Evolutionary conservation across 2,113 vertebrate genomes (phyloP).

Genomic region (Lepisosteus oculatus): DNA sequence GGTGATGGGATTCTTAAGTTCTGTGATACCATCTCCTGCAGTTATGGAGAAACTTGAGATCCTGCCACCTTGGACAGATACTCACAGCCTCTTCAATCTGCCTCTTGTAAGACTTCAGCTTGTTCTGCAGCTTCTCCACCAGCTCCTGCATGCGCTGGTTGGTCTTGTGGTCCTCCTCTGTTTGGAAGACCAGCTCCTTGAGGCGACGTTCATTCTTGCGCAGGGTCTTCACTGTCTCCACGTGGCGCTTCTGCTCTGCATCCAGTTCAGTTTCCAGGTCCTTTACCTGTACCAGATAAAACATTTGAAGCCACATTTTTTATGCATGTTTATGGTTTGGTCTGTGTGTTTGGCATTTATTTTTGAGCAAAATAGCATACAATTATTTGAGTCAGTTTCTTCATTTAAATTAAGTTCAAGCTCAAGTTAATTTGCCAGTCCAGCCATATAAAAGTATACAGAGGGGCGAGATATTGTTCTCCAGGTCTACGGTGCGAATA

Average conservation of each 20-base stretch:
- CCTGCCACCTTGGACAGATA: not conserved
- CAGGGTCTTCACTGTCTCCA: slow-evolving; percentile 57
- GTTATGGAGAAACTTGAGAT: not conserved
- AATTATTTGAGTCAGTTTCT: too few species aligned
- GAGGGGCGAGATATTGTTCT: too few species aligned
- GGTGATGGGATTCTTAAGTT: too few species aligned
- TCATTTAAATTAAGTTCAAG: too few species aligned
- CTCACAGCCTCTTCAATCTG: slow-evolving; percentile 56
- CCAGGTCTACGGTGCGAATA: too few species aligned
- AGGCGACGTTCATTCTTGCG: slow-evolving; percentile 54
- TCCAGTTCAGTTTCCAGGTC: slow-evolving; percentile 60
- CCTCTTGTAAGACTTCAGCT: slow-evolving; percentile 61
- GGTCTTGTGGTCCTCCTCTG: slow-evolving; percentile 64
- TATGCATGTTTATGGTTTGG: not conserved
- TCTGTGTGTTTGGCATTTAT: not conserved
- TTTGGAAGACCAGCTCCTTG: slow-evolving; percentile 65
- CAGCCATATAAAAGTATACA: too few species aligned
- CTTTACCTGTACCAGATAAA: slow-evolving; percentile 47
- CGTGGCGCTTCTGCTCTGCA: slow-evolving; percentile 54
- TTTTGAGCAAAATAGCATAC: too few species aligned
- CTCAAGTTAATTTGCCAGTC: too few species aligned
- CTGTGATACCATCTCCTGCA: too few species aligned
- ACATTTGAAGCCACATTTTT: not conserved
- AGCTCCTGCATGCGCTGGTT: slow-evolving; percentile 63
- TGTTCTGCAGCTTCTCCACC: slow-evolving; percentile 64